phyloP scores from a whole-genome alignment of 2,797 vertebrate species.

The Aphelocoma californica region DNA sequence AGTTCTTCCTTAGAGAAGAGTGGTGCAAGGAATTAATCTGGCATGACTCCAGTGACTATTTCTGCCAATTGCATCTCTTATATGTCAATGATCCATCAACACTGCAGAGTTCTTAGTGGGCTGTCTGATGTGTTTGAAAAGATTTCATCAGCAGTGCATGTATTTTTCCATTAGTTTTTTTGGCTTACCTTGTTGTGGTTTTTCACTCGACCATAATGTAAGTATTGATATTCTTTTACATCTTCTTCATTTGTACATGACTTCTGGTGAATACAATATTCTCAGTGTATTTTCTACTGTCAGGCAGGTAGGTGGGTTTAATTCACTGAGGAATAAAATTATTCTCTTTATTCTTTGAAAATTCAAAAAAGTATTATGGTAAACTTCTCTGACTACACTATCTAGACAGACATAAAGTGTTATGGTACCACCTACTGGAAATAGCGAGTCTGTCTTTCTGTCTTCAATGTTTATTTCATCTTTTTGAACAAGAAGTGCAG shows the following conservation, averaged over 20 bases:
- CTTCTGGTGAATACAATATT: neutral
- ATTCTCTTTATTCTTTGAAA: neutral
- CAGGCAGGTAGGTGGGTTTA: neutral
- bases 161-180: neutral
- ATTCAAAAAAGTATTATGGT: neutral
- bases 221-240: neutral
- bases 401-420: slow-evolving; percentile 5
- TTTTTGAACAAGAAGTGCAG: neutral
- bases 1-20: neutral
- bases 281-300: neutral
- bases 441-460: neutral
- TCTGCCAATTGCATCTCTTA: neutral
- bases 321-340: neutral
- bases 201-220: neutral
- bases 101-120: neutral
- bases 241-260: neutral
- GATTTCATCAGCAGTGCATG: neutral
- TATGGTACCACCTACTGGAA: slow-evolving; percentile 53
- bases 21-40: neutral
- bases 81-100: neutral
- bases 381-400: neutral
- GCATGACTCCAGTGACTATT: neutral
- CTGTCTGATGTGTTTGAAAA: neutral
- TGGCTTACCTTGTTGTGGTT: neutral
- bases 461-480: neutral